phyloP scores from a whole-genome alignment of 53 echinoderm and acorn worm genomes.

The Holothuria scabra region DNA sequence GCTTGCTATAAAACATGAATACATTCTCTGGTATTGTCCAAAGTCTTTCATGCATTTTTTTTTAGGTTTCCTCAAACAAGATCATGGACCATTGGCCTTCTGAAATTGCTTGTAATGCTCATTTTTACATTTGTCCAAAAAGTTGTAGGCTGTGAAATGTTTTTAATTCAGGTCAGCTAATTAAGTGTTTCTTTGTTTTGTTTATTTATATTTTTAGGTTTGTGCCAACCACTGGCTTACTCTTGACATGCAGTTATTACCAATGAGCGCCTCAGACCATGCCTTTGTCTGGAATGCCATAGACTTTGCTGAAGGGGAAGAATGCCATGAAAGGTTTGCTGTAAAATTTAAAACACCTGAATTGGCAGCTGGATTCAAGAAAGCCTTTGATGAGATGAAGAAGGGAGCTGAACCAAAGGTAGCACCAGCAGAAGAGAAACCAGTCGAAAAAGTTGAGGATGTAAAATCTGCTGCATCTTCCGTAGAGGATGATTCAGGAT shows the following conservation, averaged over 20 bases:
- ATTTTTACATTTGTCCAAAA: no score
- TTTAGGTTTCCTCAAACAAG: no score
- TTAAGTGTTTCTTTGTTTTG: no score
- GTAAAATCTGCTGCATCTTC: not conserved
- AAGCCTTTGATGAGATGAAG: slow-evolving; percentile 71
- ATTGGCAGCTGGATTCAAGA: slow-evolving; percentile 69
- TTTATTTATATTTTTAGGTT: not conserved
- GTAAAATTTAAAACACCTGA: slow-evolving; percentile 89
- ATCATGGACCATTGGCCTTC: no score
- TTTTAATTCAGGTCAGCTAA: no score
- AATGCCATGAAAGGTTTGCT: slow-evolving; percentile 78
- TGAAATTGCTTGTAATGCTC: no score
- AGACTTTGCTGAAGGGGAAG: slow-evolving; percentile 88
- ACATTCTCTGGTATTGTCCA: no score
- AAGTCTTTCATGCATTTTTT: no score
- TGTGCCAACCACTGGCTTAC: slow-evolving; percentile 86
- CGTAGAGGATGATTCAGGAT: not conserved
- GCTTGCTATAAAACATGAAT: no score
- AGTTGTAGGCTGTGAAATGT: no score
- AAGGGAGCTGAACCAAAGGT: not conserved
- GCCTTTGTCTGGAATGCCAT: slow-evolving; percentile 69
- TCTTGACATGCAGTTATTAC: slow-evolving; percentile 53
- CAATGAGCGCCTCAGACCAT: slow-evolving; percentile 63
- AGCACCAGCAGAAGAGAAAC: not conserved
- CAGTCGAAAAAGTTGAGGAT: not conserved